Evolutionary conservation across 2,113 vertebrate genomes (phyloP).

Genomic region (Pogona vitticeps): DNA sequence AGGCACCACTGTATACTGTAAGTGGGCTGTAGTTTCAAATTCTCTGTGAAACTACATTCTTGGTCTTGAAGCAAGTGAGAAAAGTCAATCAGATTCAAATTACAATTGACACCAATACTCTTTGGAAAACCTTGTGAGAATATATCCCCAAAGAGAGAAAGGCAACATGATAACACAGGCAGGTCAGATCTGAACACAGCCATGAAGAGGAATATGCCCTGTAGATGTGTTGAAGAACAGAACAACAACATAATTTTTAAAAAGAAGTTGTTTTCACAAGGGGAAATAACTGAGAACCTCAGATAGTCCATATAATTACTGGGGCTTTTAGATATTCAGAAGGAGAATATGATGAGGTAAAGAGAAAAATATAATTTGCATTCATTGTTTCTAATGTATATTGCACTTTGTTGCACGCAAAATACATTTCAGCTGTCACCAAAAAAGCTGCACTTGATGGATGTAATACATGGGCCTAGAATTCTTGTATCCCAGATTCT

Average conservation of each 20-base stretch:
- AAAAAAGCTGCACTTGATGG: background rate
- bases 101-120: background rate
- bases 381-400: background rate
- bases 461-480: background rate
- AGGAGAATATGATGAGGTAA: background rate
- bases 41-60: background rate
- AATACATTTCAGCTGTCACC: background rate
- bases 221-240: background rate
- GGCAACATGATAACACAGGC: background rate
- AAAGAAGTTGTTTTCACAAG: background rate
- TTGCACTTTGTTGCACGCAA: background rate
- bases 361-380: background rate
- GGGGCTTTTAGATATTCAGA: background rate
- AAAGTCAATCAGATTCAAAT: background rate
- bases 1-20: too few species aligned
- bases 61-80: background rate
- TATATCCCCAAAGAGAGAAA: background rate
- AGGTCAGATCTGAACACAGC: slow-evolving; percentile 1
- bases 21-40: background rate
- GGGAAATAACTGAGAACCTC: background rate
- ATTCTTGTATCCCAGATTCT: background rate
- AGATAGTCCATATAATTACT: slow-evolving; percentile 7
- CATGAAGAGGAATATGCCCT: background rate
- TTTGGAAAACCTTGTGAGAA: background rate
- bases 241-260: slow-evolving; percentile 11